phyloP scores from a whole-genome alignment of 2,113 vertebrate genomes.

The Neopipo cinnamomea region DNA sequence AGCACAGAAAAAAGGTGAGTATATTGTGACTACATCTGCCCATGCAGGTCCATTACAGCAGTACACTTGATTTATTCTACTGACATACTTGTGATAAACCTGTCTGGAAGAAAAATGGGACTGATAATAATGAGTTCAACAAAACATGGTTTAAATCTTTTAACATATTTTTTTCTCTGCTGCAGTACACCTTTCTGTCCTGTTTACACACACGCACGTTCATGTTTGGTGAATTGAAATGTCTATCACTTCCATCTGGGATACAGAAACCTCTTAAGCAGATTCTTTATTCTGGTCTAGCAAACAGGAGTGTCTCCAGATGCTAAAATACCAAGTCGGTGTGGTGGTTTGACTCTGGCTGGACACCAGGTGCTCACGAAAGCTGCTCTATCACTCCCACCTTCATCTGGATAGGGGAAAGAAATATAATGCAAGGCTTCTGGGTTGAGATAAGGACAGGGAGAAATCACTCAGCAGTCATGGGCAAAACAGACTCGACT shows the following conservation, averaged over 20 bases:
- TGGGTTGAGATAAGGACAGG: background rate
- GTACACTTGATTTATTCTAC: background rate
- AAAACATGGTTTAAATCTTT: background rate
- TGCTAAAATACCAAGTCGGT: background rate
- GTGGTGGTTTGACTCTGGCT: background rate
- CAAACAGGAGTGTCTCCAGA: background rate
- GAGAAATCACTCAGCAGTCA: background rate
- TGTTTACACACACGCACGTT: background rate
- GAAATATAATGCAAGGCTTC: background rate
- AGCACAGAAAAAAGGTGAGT: background rate
- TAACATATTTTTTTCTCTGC: background rate
- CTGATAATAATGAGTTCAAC: background rate
- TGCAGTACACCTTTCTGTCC: background rate
- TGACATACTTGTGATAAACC: background rate
- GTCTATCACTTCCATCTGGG: background rate
- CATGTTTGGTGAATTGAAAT: background rate
- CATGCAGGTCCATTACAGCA: background rate
- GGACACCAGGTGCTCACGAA: background rate
- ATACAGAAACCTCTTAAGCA: background rate
- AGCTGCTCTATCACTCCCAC: background rate
- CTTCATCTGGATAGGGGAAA: background rate
- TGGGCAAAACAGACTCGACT: background rate
- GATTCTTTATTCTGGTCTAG: background rate
- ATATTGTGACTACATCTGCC: background rate
- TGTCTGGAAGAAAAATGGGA: background rate